These are phyloP conservation scores for Lepidocyrtoides sp. DNA, from an alignment of 2,888 invertebrate species.

Conservation along the genomic window DNA sequence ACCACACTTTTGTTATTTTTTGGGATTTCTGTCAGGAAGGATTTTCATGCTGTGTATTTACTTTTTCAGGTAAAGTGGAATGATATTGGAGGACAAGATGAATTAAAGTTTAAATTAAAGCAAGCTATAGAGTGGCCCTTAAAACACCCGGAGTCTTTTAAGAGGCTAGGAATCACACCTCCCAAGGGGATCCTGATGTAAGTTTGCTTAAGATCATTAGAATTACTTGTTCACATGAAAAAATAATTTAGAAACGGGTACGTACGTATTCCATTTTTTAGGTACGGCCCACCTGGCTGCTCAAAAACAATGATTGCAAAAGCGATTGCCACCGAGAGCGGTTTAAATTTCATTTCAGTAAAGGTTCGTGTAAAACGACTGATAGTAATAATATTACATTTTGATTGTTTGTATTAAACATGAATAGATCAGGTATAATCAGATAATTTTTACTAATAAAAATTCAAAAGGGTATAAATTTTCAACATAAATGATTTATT, in stretches of 20 bases:
- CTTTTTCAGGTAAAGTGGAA: constrained; percentile 90
- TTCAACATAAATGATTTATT: neutral
- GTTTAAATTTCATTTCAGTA: constrained; percentile 97
- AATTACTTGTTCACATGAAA: too few species aligned
- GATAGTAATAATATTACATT: neutral
- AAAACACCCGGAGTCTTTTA: constrained; percentile 94
- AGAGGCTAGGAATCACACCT: constrained; percentile 93
- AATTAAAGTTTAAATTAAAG: constrained; percentile 94
- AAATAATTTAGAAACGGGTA: too few species aligned
- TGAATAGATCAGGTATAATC: neutral
- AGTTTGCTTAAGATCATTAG: neutral
- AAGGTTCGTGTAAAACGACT: too few species aligned
- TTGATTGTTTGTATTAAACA: neutral
- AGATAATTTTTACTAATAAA: neutral
- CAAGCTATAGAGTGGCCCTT: constrained; percentile 98
- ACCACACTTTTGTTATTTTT: neutral
- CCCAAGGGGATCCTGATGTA: constrained; percentile 96
- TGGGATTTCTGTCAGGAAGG: neutral
- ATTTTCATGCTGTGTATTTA: neutral
- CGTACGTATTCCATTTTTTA: too few species aligned
- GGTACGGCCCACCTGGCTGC: constrained; percentile 91
- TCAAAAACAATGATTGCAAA: constrained; percentile 99
- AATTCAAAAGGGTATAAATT: neutral
- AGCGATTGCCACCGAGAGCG: constrained; percentile 98
- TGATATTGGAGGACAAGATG: constrained; percentile 97